A percentile compares a stretch with the other conserved stretches of the same genome.
Evolutionary conservation across 2,888 invertebrate species (phyloP).

Genomic region (Eupithecia dodoneata): DNA sequence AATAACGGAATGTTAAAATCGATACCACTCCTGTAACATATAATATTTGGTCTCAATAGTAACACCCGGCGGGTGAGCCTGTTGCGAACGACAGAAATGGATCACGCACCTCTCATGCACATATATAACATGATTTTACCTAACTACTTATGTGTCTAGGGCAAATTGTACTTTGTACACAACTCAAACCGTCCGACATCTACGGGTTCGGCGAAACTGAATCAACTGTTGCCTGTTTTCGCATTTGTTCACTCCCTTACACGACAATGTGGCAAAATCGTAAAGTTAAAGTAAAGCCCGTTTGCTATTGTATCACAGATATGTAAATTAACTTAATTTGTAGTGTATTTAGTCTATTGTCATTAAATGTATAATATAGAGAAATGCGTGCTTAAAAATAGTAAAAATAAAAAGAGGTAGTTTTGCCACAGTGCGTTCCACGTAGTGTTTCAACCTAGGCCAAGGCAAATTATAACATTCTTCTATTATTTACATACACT

Average conservation of each 20-base stretch:
- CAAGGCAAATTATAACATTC: slow-evolving; percentile 81
- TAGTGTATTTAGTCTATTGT: slow-evolving; percentile 61
- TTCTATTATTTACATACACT: slow-evolving; percentile 83
- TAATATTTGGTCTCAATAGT: slow-evolving; percentile 83
- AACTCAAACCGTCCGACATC: slow-evolving; percentile 73
- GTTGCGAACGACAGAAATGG: slow-evolving; percentile 72
- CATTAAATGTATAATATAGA: slow-evolving; percentile 55
- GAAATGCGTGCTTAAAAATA: slow-evolving; percentile 46
- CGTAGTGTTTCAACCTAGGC: slow-evolving; percentile 79
- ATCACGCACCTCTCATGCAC: slow-evolving; percentile 72
- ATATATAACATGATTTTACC: slow-evolving; percentile 77
- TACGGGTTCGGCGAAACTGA: slow-evolving; percentile 71
- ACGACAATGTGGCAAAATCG: slow-evolving; percentile 75
- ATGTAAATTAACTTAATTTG: slow-evolving; percentile 73
- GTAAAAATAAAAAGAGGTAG: slow-evolving; percentile 54
- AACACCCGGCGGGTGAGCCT: slow-evolving; percentile 76
- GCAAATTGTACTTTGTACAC: slow-evolving; percentile 85
- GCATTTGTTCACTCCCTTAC: slow-evolving; percentile 56
- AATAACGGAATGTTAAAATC: slow-evolving; percentile 83
- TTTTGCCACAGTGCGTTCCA: slow-evolving; percentile 77
- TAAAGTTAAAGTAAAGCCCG: slow-evolving; percentile 65
- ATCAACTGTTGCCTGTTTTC: slow-evolving; percentile 62
- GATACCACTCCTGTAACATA: slow-evolving; percentile 83
- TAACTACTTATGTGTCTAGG: slow-evolving; percentile 84
- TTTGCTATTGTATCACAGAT: slow-evolving; percentile 82